These are phyloP conservation scores for Arctopsyche grandis DNA, from an alignment of 1,140 invertebrate genomes.

Conservation along the genomic window DNA sequence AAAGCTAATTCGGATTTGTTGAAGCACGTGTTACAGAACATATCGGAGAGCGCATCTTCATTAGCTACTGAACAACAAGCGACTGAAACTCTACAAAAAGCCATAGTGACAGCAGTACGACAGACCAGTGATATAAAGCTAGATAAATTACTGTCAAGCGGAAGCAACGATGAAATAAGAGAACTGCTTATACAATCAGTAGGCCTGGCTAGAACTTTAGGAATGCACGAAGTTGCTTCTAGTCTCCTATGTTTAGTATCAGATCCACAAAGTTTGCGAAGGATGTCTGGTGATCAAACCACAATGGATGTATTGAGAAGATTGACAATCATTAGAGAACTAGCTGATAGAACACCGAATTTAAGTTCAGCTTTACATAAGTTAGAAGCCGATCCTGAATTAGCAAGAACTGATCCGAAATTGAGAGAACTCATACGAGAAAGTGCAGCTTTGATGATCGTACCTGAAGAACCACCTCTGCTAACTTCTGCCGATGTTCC, in stretches of 20 bases:
- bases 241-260: conserved; percentile 70
- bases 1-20: conserved; percentile 68
- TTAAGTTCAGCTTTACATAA: conserved; percentile 70
- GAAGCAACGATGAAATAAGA: conserved; percentile 65
- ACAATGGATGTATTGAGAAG: conserved; percentile 76
- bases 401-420: conserved; percentile 73
- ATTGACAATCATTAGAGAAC: conserved; percentile 76
- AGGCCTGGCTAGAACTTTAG: conserved; percentile 76
- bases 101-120: conserved; percentile 70
- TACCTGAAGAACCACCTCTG: conserved; percentile 71
- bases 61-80: conserved; percentile 71
- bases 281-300: conserved; percentile 70
- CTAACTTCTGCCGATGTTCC: conserved; percentile 75
- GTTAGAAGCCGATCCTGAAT: conserved; percentile 72
- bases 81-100: conserved; percentile 70
- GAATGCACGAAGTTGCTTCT: conserved; percentile 71
- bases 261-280: conserved; percentile 69
- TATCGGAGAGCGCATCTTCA: conserved; percentile 68
- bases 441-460: conserved; percentile 76
- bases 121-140: conserved; percentile 69
- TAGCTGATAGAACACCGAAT: conserved; percentile 74
- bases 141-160: conserved; percentile 66
- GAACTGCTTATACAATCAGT: conserved; percentile 73
- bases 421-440: conserved; percentile 75
- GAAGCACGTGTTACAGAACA: conserved; percentile 66